Evolutionary conservation across 2,113 vertebrate species (phyloP), one percentile per base, ranked within the genome.

Genomic region (Apteryx owenii): DNA sequence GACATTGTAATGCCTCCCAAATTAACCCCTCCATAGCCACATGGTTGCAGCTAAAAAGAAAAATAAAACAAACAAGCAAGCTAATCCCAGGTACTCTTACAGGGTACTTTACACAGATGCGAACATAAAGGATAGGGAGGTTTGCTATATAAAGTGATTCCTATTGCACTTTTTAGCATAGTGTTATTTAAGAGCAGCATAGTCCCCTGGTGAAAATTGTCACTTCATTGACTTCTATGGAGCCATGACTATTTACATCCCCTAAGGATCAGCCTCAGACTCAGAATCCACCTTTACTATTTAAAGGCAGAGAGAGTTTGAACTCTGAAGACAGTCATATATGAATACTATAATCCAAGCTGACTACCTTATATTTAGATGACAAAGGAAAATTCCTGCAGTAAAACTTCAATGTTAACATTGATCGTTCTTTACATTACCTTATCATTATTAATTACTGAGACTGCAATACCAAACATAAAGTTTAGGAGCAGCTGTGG

Each of bases 21-120:
- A 90, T 96, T 96, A 97, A 97, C 91, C 88, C 88, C 50, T 96
- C 50, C 78, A 21, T 6, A 69, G 64, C 76, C 80, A 83, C 22
- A 7, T 3, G 10, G 42, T 21, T 85, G 70, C 72, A 73, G 40
- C 3, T 29, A 28, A 64, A 71, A 83, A 78, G 54, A 70, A 96
- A 86, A 94, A 93, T 71, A 60, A 94, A 62, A 36, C 54, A 66
- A 91, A 46, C 33, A 23, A 80, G 16, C 62, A 53, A 61, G 28
- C 14, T 26, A 38, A 80, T 46, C 23, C 5, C 42, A 38, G 19
- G 23, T 75, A 28, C 23, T 68, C 53, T 54, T 60, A 9, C 11
- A 25, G 64, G 71, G 17, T 36, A 22, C 28, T 62, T 81, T 18
- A 46, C 61, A 15, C 2, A 48, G 60, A 33, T 40, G 44, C 8